Evolutionary conservation across 2,888 invertebrate genomes (phyloP).

Genomic region (Lepidocyrtoides sp.): DNA sequence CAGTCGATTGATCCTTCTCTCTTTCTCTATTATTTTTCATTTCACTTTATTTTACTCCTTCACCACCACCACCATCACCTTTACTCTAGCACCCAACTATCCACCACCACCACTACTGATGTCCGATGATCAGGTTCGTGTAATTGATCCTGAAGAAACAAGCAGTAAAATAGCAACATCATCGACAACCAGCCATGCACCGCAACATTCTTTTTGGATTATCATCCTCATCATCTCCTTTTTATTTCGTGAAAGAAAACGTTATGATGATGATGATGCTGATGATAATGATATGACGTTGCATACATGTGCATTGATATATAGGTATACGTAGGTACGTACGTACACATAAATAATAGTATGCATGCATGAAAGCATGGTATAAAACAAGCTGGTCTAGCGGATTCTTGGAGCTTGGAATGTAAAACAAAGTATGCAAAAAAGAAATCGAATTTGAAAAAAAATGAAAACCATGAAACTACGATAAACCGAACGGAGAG

Average conservation of each 20-base stretch:
- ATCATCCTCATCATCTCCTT: slow-evolving; percentile 12
- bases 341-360: background rate
- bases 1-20: slow-evolving; percentile 45
- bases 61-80: slow-evolving; percentile 4
- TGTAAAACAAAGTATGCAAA: background rate
- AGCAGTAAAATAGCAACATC: slow-evolving; percentile 69
- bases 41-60: slow-evolving; percentile 47
- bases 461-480: slow-evolving; percentile 30
- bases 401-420: slow-evolving; percentile 28
- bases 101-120: slow-evolving; percentile 27
- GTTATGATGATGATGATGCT: background rate
- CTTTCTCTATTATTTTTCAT: slow-evolving; percentile 15
- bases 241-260: slow-evolving; percentile 19
- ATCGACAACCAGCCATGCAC: slow-evolving; percentile 34
- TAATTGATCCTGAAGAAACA: slow-evolving; percentile 77
- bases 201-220: slow-evolving; percentile 31
- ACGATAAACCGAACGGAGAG: slow-evolving; percentile 1
- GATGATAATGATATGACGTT: slow-evolving; percentile 25
- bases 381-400: too few species aligned
- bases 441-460: slow-evolving; percentile 28
- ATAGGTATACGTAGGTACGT: background rate
- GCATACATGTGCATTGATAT: slow-evolving; percentile 19
- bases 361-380: background rate
- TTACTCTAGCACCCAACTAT: background rate
- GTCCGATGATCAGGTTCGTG: slow-evolving; percentile 61